Evolutionary conservation across 2,113 vertebrate species (phyloP).

Genomic region (Orthochromis malagaraziensis): DNA sequence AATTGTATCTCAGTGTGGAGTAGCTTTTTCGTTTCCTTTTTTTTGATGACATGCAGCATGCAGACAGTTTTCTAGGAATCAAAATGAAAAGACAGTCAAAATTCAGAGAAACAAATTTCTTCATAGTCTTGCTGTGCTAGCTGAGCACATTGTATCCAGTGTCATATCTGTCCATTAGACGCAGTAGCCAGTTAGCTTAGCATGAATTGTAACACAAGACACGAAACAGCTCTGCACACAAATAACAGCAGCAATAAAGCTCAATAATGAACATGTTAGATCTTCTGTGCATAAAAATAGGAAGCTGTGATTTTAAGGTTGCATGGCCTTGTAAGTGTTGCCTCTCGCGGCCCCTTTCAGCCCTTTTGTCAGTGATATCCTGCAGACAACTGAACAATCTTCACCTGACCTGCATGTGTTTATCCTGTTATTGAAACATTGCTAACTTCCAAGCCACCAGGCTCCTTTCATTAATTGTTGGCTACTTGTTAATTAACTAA

Average conservation of each 20-base stretch:
- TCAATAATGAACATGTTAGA: not conserved
- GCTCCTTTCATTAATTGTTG: constrained; percentile 3
- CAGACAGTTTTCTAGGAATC: not conserved
- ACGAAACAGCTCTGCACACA: not conserved
- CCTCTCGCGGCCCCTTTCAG: not conserved
- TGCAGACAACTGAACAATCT: not conserved
- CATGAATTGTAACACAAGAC: not conserved
- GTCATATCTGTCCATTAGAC: not conserved
- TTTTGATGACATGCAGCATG: not conserved
- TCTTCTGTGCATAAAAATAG: not conserved
- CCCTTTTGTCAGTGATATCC: not conserved
- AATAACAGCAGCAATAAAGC: not conserved
- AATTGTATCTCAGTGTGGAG: not conserved
- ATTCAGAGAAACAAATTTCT: not conserved
- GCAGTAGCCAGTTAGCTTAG: not conserved
- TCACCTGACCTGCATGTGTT: not conserved
- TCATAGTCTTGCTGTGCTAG: not conserved
- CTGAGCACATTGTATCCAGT: not conserved
- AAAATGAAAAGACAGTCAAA: not conserved
- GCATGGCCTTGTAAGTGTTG: not conserved
- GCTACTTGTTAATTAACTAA: constrained; percentile 23
- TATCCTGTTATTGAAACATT: not conserved
- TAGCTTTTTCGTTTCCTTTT: not conserved
- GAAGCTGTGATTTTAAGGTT: not conserved
- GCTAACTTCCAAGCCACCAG: not conserved